Evolutionary conservation across 2,113 vertebrate species (phyloP), one percentile per base, ranked within the genome.

Genomic region (Sitta europaea): DNA sequence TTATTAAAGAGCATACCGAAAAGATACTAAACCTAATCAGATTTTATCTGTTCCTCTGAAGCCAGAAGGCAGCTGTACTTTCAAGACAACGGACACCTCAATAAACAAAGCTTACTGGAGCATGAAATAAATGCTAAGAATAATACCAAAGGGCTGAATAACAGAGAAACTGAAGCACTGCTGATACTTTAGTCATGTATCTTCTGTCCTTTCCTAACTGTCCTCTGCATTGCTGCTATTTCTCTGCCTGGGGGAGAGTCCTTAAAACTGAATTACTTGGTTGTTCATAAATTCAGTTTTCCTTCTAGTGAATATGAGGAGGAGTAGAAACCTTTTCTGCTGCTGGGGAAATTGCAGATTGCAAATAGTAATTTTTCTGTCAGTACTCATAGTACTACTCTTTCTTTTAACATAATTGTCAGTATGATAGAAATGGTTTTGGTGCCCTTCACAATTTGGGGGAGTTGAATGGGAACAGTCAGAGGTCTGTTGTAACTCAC

Each of bases 31-130:
- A 6, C 12, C 16, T 81, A 68, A 54, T 76, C 84, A 54, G 45
- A 67, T 92, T 84, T 75, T 36, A 40, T 84, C 23, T 74, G 45
- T 72, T 86, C 36, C 28, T 91, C 29, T 87, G 43, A 67, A 95
- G 67, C 63, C 72, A 79, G 51, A 73, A 83, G 51, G 40, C 62
- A 81, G 45, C 38, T 70, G 19, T 73, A 90, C 43, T 84, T 89
- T 38, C 58, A 90, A 80, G 73, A 50, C 35, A 36, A n/a, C 2
- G 0, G 59, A 73, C 76, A 77, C 22, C 35, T 82, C 50, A 80
- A 84, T 86, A 91, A 96, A 88, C 42, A 94, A 89, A 94, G 89
- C 53, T 86, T 76, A 58, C 38, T 91, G 65, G 57, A 84, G 72
- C 22, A 18, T 63, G 61, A 92, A 88, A 84, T 92, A 94, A 89